Conservation (phyloP, 2,113 vertebrate species). For the Tympanuchus pallidicinctus region DNA sequence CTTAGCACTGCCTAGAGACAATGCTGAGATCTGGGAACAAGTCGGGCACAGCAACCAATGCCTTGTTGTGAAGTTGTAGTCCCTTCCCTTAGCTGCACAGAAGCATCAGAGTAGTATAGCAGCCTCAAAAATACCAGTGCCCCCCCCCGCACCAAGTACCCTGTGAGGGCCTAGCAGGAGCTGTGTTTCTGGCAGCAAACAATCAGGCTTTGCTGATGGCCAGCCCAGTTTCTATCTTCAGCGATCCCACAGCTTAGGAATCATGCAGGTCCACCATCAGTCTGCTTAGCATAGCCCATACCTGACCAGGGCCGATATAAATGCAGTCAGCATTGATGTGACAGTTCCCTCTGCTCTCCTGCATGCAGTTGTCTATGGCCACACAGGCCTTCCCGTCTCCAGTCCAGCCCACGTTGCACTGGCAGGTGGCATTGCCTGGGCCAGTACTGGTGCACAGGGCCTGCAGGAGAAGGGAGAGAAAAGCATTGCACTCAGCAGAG, state of each 20-base stretch:
- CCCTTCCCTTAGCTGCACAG: neutral
- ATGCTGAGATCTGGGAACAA: neutral
- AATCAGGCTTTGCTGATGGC: neutral
- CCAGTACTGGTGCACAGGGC: constrained; percentile 83
- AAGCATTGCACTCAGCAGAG: neutral
- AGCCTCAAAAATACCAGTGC: neutral
- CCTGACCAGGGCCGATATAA: constrained; percentile 89
- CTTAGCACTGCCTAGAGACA: neutral
- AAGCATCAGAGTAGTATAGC: neutral
- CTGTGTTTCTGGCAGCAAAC: neutral
- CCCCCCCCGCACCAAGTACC: neutral
- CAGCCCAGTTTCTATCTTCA: neutral
- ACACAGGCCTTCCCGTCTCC: constrained; percentile 88
- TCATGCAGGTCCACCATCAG: neutral
- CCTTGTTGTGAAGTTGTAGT: neutral
- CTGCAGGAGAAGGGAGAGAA: constrained; percentile 70
- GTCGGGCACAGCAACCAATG: neutral
- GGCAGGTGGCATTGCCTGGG: constrained; percentile 79
- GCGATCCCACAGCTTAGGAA: neutral
- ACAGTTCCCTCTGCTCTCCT: constrained; percentile 85
- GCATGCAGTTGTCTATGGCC: constrained; percentile 87
- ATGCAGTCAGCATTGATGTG: constrained; percentile 84
- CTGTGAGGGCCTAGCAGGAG: neutral
- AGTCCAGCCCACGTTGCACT: constrained; percentile 89
- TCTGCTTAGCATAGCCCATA: constrained; percentile 44